Conservation (phyloP, 1,140 invertebrate species). For the Drosophila willistoni region DNA sequence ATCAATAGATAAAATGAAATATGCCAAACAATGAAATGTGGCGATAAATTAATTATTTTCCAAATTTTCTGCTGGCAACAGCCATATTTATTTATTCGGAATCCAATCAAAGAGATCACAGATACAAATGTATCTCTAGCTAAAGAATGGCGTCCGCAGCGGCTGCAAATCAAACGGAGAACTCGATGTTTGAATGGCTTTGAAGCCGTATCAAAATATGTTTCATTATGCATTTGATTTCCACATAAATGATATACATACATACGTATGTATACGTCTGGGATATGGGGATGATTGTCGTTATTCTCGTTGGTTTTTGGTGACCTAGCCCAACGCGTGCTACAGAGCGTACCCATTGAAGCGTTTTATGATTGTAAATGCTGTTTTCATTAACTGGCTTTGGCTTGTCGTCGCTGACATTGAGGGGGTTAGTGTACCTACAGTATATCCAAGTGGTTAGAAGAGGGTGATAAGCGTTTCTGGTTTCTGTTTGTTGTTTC, state of each 20-base stretch:
- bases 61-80: neutral
- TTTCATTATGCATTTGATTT: constrained; percentile 53
- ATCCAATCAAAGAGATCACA: constrained; percentile 19
- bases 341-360: constrained; percentile 31
- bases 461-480: constrained; percentile 67
- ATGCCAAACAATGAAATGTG: constrained; percentile 20
- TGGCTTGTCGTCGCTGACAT: constrained; percentile 52
- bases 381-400: constrained; percentile 66
- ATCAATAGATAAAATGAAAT: neutral
- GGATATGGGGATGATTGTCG: constrained; percentile 48
- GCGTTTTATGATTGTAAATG: constrained; percentile 69
- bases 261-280: neutral
- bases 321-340: constrained; percentile 55
- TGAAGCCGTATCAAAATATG: constrained; percentile 61
- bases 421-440: constrained; percentile 31
- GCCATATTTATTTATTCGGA: constrained; percentile 14
- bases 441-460: constrained; percentile 35
- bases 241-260: neutral
- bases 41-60: constrained; percentile 41
- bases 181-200: constrained; percentile 20
- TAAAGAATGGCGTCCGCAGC: constrained; percentile 43
- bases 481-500: constrained; percentile 57
- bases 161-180: constrained; percentile 36
- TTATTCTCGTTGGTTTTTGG: constrained; percentile 31
- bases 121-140: constrained; percentile 63